These are phyloP conservation scores for Sphaerophoria taeniata DNA, from an alignment of 2,888 invertebrate genomes.

Conservation along the genomic window DNA sequence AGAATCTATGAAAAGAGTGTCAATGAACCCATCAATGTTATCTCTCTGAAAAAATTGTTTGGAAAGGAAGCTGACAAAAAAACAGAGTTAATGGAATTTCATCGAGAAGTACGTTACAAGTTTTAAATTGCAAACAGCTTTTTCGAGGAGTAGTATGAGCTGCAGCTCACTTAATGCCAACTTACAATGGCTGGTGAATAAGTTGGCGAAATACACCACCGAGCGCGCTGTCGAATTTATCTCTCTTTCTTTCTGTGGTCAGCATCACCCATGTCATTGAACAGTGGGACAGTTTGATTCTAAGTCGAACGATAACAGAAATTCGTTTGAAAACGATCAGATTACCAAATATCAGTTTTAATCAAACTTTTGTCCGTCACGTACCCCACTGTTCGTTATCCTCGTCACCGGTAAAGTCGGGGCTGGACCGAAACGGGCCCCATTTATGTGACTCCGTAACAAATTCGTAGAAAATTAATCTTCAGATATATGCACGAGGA, in stretches of 20 bases:
- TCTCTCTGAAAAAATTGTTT: background rate
- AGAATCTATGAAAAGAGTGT: conserved; percentile 47
- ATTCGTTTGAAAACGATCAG: background rate
- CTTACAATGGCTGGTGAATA: background rate
- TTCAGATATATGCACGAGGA: conserved; percentile 70
- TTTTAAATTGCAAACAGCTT: conserved; percentile 60
- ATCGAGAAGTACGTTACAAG: conserved; percentile 47
- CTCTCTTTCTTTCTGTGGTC: background rate
- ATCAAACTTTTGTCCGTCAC: background rate
- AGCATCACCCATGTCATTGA: conserved; percentile 6
- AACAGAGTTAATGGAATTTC: conserved; percentile 64
- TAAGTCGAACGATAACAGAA: background rate
- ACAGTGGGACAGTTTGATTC: background rate
- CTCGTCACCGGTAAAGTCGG: conserved; percentile 46
- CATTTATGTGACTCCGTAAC: conserved; percentile 73
- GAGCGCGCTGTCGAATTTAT: conserved; percentile 65
- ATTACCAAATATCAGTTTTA: background rate
- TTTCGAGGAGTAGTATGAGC: background rate
- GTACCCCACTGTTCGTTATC: background rate
- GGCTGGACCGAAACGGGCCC: conserved; percentile 19
- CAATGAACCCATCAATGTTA: conserved; percentile 55
- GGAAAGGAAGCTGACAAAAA: background rate
- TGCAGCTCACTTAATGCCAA: conserved; percentile 52
- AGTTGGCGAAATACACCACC: background rate
- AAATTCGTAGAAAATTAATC: conserved; percentile 77